phyloP scores from a whole-genome alignment of 2,888 invertebrate species.

The Andrena haemorrhoa region DNA sequence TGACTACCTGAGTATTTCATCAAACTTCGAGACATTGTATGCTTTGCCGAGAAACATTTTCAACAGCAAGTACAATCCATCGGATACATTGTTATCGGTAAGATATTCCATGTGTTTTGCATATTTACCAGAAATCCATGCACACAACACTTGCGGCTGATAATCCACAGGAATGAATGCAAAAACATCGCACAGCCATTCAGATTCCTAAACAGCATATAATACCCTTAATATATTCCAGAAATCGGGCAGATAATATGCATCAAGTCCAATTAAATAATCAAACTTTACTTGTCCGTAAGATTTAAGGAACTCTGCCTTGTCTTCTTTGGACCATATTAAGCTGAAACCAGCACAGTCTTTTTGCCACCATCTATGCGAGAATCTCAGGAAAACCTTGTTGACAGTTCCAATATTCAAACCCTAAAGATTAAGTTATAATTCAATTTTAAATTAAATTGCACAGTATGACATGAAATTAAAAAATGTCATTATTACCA shows the following conservation, averaged over 20 bases:
- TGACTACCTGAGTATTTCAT: slow-evolving; percentile 86
- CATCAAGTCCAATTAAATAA: background rate
- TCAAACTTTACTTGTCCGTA: slow-evolving; percentile 74
- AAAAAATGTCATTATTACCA: background rate
- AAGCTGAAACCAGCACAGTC: slow-evolving; percentile 86
- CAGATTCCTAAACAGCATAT: slow-evolving; percentile 78
- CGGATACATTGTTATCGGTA: slow-evolving; percentile 86
- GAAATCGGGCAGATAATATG: background rate
- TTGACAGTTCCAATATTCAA: slow-evolving; percentile 89
- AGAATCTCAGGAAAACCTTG: slow-evolving; percentile 90
- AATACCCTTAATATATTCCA: slow-evolving; percentile 15
- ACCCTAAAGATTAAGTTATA: slow-evolving; percentile 80
- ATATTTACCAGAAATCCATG: slow-evolving; percentile 89
- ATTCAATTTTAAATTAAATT: slow-evolving; percentile 21
- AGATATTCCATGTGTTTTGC: slow-evolving; percentile 88
- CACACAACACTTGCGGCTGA: slow-evolving; percentile 88
- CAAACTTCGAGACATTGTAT: slow-evolving; percentile 86
- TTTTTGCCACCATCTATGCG: slow-evolving; percentile 88
- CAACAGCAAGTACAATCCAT: slow-evolving; percentile 86
- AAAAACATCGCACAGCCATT: slow-evolving; percentile 89
- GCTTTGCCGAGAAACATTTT: slow-evolving; percentile 86
- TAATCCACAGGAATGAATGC: slow-evolving; percentile 89
- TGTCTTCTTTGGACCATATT: slow-evolving; percentile 87
- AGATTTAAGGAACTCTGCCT: slow-evolving; percentile 83
- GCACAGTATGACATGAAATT: background rate